Evolutionary conservation across 2,113 vertebrate genomes (phyloP), one percentile per base, ranked within the genome.

Genomic region (Stictonetta naevosa): DNA sequence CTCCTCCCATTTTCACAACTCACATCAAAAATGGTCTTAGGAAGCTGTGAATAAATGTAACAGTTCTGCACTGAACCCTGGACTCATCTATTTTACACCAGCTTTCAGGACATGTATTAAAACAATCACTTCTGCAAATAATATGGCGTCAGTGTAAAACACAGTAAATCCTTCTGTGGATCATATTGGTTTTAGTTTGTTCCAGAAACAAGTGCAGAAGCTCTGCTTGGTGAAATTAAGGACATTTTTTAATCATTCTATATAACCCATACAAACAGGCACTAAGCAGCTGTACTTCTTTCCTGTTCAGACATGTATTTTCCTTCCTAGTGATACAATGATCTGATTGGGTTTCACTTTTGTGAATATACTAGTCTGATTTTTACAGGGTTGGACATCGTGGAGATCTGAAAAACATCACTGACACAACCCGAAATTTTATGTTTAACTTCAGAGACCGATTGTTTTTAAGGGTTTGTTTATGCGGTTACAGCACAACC

Each of bases 351-450:
- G 34, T 58, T 93, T 92, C 36, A 58, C 23, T 87, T 90, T 23
- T 34, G 14, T 0, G 3, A 21, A 68, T 84, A 26, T 1, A 53
- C 25, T 56, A 48, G 60, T 31, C 78, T 10, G 1, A 0, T 17
- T 92, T 87, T 81, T 21, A 89, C 15, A 58, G 9, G 18, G 8
- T 33, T 76, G 93, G 88, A 93, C 48, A 23, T 15, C 46, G 81
- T 92, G 69, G 88, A 92, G 86, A 79, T 84, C 68, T 64, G 86
- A 88, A 86, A 72, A 88, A 44, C 56, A 31, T 36, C 62, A 36
- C 0, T 28, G 80, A 67, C 31, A 53, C 53, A 67, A 75, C 25
- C 14, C 15, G 26, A 84, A 48, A 55, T 50, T 77, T 86, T n/a
- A 75, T 1, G 20, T 67, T 94, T 60, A 23, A 36, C 40, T 93